Percentiles rank a stretch among this genome's conserved stretches.
These are phyloP conservation scores for Agrotis clavis DNA, from an alignment of 2,888 invertebrate species.

Conservation along the genomic window DNA sequence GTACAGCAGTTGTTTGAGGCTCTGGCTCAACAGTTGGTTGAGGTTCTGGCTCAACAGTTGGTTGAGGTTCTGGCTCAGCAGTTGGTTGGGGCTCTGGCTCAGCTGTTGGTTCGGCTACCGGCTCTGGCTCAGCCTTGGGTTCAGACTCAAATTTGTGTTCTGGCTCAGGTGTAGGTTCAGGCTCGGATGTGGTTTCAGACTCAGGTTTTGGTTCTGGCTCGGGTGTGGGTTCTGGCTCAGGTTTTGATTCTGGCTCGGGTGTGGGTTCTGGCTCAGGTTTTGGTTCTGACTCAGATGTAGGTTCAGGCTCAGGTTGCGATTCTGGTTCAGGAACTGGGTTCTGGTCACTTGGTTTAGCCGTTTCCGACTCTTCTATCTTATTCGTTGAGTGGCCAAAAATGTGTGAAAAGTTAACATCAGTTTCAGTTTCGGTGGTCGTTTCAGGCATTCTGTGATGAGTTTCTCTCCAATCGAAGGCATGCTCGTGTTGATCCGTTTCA, in stretches of 20 bases:
- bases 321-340: slow-evolving; percentile 55
- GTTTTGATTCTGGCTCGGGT: slow-evolving; percentile 31
- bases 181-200: slow-evolving; percentile 63
- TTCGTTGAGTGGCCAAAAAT: slow-evolving; percentile 75
- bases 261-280: slow-evolving; percentile 55
- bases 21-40: slow-evolving; percentile 59
- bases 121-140: slow-evolving; percentile 64
- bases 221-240: slow-evolving; percentile 41
- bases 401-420: slow-evolving; percentile 79
- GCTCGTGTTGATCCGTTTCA: slow-evolving; percentile 67
- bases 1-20: slow-evolving; percentile 43
- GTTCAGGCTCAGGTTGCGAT: slow-evolving; percentile 44
- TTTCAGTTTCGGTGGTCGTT: slow-evolving; percentile 78
- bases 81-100: slow-evolving; percentile 37
- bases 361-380: slow-evolving; percentile 64
- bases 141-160: slow-evolving; percentile 63
- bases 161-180: slow-evolving; percentile 62
- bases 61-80: slow-evolving; percentile 55
- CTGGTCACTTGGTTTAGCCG: slow-evolving; percentile 60
- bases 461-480: slow-evolving; percentile 81
- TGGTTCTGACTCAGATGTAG: slow-evolving; percentile 50
- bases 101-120: slow-evolving; percentile 55
- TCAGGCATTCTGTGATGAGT: slow-evolving; percentile 71
- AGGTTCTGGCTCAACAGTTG: slow-evolving; percentile 44
- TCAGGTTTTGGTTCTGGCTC: slow-evolving; percentile 70